Conservation (phyloP, 2,113 vertebrate species). For the Ailuropoda melanoleuca region DNA sequence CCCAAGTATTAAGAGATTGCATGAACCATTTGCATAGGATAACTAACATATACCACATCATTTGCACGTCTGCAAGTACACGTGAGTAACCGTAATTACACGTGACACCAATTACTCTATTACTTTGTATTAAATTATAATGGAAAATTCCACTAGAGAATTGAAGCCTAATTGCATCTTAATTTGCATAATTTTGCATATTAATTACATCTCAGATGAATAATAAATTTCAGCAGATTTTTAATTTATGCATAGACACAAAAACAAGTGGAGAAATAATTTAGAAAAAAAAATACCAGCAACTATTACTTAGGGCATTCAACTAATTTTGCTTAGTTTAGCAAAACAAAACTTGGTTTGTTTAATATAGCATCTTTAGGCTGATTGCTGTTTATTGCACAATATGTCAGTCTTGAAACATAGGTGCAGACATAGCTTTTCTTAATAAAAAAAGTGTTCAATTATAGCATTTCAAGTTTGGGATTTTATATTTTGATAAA, state of each 20-base stretch:
- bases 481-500: constrained; percentile 81
- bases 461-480: constrained; percentile 83
- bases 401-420: constrained; percentile 86
- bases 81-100: constrained; percentile 99
- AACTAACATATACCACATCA: constrained; percentile 98
- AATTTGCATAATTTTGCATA: constrained; percentile 99
- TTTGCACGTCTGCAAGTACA: constrained; percentile 99
- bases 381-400: constrained; percentile 90
- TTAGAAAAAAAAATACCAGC: constrained; percentile 91
- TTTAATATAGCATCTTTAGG: constrained; percentile 88
- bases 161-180: constrained; percentile 99
- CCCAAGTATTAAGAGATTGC: constrained; percentile 91
- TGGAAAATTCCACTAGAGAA: constrained; percentile 99
- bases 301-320: constrained; percentile 97
- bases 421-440: constrained; percentile 81
- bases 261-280: constrained; percentile 99
- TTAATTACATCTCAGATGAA: constrained; percentile 99
- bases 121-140: constrained; percentile 99
- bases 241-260: constrained; percentile 99
- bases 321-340: constrained; percentile 98
- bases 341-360: constrained; percentile 91
- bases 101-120: constrained; percentile 99
- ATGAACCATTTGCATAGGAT: constrained; percentile 97
- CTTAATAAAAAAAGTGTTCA: constrained; percentile 84
- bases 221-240: constrained; percentile 99